These are phyloP conservation scores for Hormaphis cornu DNA, from an alignment of 1,140 invertebrate species.

Conservation along the genomic window DNA sequence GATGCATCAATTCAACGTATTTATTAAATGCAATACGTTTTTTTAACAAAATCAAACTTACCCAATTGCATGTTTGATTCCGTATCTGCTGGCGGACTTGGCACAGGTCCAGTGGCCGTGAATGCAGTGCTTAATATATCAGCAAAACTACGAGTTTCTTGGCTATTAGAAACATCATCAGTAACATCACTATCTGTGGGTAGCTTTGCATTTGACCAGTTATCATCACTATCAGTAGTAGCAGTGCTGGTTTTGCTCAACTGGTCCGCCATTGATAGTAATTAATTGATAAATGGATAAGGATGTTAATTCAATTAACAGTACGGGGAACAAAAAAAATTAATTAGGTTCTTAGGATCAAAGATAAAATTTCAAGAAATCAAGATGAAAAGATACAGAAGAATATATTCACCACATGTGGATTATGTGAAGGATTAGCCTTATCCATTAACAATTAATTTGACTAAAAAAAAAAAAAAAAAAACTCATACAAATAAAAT, in stretches of 20 bases:
- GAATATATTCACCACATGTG: neutral
- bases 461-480: neutral
- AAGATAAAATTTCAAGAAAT: neutral
- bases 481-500: no score
- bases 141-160: slow-evolving; percentile 30
- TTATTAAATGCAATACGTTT: no score
- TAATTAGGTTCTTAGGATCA: neutral
- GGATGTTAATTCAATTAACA: neutral
- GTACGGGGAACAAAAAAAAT: neutral
- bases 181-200: slow-evolving; percentile 16
- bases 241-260: slow-evolving; percentile 11
- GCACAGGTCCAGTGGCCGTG: slow-evolving; percentile 24
- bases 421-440: neutral
- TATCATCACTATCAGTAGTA: neutral
- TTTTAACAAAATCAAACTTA: neutral
- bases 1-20: no score
- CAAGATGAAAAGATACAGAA: neutral
- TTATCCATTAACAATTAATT: neutral
- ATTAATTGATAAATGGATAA: neutral
- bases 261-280: slow-evolving; percentile 24
- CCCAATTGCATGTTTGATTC: slow-evolving; percentile 18
- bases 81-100: slow-evolving; percentile 16
- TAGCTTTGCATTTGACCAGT: slow-evolving; percentile 20
- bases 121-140: slow-evolving; percentile 27
- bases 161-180: slow-evolving; percentile 23